These are phyloP conservation scores for Ametastegia equiseti DNA, from an alignment of 2,888 invertebrate genomes.

Conservation along the genomic window DNA sequence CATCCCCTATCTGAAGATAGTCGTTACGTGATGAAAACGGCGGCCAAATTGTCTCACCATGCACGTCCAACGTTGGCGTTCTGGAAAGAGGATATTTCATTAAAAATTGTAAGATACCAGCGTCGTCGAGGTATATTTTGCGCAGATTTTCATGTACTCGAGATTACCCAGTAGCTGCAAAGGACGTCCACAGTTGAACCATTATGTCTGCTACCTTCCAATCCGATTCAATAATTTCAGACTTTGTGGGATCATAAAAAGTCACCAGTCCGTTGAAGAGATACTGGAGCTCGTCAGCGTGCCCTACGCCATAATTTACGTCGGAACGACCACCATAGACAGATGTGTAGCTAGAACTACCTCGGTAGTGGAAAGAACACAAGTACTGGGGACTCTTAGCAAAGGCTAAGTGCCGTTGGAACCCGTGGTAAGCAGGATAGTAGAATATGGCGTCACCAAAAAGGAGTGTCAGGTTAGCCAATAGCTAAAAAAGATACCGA, in stretches of 20 bases:
- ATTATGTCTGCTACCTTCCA: not conserved
- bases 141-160: not conserved
- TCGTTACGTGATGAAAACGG: not conserved
- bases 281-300: conserved; percentile 77
- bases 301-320: conserved; percentile 69
- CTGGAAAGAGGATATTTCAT: not conserved
- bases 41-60: not conserved
- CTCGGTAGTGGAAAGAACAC: conserved; percentile 57
- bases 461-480: not conserved
- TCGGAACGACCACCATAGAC: not conserved
- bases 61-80: not conserved
- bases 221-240: not conserved
- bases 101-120: not conserved
- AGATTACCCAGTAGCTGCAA: not conserved
- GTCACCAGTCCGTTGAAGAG: conserved; percentile 56
- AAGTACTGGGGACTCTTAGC: conserved; percentile 50
- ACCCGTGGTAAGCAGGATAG: not conserved
- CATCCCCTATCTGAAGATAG: conserved; percentile 12
- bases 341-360: conserved; percentile 51
- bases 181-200: conserved; percentile 7
- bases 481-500: not conserved
- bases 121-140: too few species aligned
- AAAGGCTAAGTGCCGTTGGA: not conserved
- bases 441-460: not conserved
- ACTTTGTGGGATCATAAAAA: not conserved